These are phyloP conservation scores for Papilio machaon DNA, from an alignment of 1,140 invertebrate genomes.

Conservation along the genomic window DNA sequence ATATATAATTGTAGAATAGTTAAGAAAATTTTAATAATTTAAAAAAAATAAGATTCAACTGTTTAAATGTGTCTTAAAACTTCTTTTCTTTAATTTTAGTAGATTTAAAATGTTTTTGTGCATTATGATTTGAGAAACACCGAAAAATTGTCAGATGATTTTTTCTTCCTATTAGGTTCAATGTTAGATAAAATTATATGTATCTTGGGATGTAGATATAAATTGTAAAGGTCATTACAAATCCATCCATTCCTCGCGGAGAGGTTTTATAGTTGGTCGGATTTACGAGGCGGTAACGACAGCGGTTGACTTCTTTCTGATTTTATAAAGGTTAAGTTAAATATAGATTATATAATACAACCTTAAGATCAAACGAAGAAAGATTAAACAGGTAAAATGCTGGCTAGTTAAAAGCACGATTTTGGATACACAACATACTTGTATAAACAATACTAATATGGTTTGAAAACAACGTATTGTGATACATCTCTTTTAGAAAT, in stretches of 20 bases:
- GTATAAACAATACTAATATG: no score
- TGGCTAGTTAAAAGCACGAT: background rate
- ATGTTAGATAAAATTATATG: background rate
- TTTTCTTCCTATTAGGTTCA: background rate
- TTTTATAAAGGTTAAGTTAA: conserved; percentile 9
- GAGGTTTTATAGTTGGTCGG: conserved; percentile 20
- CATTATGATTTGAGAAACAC: no score
- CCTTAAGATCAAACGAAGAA: background rate
- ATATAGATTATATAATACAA: background rate
- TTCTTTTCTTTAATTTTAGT: no score
- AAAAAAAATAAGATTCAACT: background rate
- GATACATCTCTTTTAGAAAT: no score
- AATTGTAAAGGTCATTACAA: conserved; percentile 14
- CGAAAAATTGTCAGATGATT: no score
- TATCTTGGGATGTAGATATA: background rate
- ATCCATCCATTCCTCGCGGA: background rate
- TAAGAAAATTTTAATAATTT: background rate
- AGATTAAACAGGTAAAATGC: background rate
- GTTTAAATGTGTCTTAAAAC: background rate
- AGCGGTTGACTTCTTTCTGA: background rate
- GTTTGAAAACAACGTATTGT: no score
- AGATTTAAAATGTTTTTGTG: no score
- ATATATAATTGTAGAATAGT: background rate
- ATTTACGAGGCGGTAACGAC: conserved; percentile 18
- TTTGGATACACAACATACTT: background rate